Conservation (phyloP, 2,888 invertebrate genomes). For the Liodrosophila aerea region DNA sequence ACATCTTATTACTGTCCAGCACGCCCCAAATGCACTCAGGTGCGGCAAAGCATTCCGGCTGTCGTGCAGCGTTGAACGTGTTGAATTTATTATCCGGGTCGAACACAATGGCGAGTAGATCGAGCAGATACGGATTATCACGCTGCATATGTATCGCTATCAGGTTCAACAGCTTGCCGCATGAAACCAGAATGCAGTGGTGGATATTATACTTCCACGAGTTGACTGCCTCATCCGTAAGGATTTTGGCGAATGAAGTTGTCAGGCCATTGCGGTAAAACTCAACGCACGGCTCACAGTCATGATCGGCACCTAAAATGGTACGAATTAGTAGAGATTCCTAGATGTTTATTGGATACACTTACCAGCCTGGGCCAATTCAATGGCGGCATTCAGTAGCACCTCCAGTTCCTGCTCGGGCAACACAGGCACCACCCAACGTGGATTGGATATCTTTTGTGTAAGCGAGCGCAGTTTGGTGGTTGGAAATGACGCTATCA, state of each 20-base stretch:
- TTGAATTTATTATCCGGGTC: slow-evolving; percentile 97
- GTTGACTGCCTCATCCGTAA: slow-evolving; percentile 98
- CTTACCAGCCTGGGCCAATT: slow-evolving; percentile 91
- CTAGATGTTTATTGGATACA: not conserved
- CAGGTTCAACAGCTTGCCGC: slow-evolving; percentile 94
- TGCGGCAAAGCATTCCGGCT: slow-evolving; percentile 79
- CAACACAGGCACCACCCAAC: slow-evolving; percentile 98
- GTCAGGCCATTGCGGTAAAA: slow-evolving; percentile 97
- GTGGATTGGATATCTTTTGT: slow-evolving; percentile 96
- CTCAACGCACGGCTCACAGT: slow-evolving; percentile 94
- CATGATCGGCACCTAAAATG: slow-evolving; percentile 93
- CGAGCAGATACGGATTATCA: slow-evolving; percentile 95
- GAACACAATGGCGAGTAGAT: slow-evolving; percentile 95
- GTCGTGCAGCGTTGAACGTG: slow-evolving; percentile 81
- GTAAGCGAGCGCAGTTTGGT: slow-evolving; percentile 93
- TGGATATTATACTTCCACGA: slow-evolving; percentile 99
- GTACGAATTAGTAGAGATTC: too few species aligned
- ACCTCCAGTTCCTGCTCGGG: slow-evolving; percentile 98
- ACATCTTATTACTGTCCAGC: slow-evolving; percentile 87
- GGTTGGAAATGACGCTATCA: slow-evolving; percentile 88
- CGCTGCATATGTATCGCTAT: slow-evolving; percentile 94
- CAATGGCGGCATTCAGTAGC: slow-evolving; percentile 93
- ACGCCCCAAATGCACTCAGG: slow-evolving; percentile 83
- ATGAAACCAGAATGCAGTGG: slow-evolving; percentile 96
- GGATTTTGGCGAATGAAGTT: slow-evolving; percentile 96